Base-by-base conservation (phyloP, 1,140 invertebrate genomes). In the Doryteuthis pealeii region DNA sequence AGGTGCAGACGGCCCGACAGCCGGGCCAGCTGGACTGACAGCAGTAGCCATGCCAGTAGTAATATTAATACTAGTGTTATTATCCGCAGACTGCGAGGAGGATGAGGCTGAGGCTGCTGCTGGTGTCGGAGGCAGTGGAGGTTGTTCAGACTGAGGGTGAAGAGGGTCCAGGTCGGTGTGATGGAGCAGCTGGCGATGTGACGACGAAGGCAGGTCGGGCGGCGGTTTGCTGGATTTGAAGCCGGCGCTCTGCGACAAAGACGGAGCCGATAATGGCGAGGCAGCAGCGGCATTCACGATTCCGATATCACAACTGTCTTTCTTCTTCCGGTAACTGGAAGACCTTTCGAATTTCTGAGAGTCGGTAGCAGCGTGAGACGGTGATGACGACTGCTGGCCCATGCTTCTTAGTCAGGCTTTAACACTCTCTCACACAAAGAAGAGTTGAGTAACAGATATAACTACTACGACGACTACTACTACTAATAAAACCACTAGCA, bases 281-380 rank as follows among this genome's bases (percentile, higher is more conserved):
- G 54, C 54, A 62, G 54, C 54, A 62, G 54, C 54, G 54, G 54
- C 54, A 62, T 62, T 62, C 54, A 62, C 54, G 26, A 62, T 62
- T 62, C 54, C 54, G 54, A 62, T 62, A 62, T 62, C 54, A 62
- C 54, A 62, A 62, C 54, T 62, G 54, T 62, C 54, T 62, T 62
- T 62, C 18, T 62, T 62, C 54, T 62, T 62, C 54, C 54, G 54
- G 54, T 62, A 62, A 62, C 54, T 62, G 54, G 54, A 62, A 62
- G 54, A 62, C 54, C 54, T 62, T 62, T 62, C 54, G 26, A 62
- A 62, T 62, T 62, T 62, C 54, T 62, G 54, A 62, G 54, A 62
- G 54, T 62, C 54, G 54, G 18, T 62, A 28, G 54, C 54, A 28
- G 22, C 26, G 26, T 62, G 54, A 62, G 54, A 62, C 26, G 54